phyloP scores from a whole-genome alignment of 2,888 invertebrate species.

The Mimachlamys varia region DNA sequence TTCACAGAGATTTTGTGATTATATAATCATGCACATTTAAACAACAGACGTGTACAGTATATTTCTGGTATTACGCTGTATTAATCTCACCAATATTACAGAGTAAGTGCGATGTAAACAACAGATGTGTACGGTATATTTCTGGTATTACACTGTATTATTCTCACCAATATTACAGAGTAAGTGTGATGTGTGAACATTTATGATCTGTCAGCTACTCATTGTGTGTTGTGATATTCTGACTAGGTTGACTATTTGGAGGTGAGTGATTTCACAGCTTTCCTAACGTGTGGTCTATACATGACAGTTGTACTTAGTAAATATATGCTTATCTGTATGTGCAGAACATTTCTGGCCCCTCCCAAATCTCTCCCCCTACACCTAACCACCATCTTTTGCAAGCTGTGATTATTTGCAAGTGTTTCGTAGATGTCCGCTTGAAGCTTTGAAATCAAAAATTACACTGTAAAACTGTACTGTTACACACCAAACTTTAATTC shows the following conservation, averaged over 20 bases:
- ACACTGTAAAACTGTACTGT: neutral
- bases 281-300: neutral
- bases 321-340: neutral
- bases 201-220: neutral
- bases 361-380: neutral
- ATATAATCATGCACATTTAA: too few relatives aligned
- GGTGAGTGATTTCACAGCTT: neutral
- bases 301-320: conserved; percentile 23
- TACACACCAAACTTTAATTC: too few relatives aligned
- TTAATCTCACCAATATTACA: too few relatives aligned
- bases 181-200: too few relatives aligned
- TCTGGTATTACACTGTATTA: too few relatives aligned
- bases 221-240: neutral
- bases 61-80: too few relatives aligned
- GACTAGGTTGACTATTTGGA: conserved; percentile 23
- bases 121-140: too few relatives aligned
- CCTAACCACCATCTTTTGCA: neutral
- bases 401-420: neutral
- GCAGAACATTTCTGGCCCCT: neutral
- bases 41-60: too few relatives aligned
- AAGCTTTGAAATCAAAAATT: neutral
- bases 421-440: neutral
- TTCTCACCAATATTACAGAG: too few relatives aligned
- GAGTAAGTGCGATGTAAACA: too few relatives aligned
- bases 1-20: too few relatives aligned